phyloP scores from a whole-genome alignment of 2,888 invertebrate species.

The Ceriagrion tenellum region DNA sequence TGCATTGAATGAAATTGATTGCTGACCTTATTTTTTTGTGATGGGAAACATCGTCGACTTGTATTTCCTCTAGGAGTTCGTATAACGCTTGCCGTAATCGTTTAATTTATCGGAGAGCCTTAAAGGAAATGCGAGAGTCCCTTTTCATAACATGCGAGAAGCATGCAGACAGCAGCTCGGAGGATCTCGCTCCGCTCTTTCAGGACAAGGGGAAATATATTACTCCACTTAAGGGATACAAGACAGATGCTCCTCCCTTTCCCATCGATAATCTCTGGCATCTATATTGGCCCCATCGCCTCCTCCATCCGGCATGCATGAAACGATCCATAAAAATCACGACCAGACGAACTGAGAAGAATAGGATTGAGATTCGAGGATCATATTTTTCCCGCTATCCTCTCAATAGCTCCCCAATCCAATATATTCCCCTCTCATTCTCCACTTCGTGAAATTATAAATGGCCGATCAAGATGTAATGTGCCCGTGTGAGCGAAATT shows the following conservation, averaged over 20 bases:
- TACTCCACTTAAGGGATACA: conserved; percentile 11
- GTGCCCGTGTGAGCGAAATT: too few relatives aligned
- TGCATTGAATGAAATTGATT: background rate
- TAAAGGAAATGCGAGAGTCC: background rate
- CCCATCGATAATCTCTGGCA: conserved; percentile 46
- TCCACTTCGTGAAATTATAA: background rate
- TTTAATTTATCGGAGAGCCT: background rate
- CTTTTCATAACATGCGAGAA: background rate
- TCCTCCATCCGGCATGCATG: background rate
- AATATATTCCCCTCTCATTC: background rate
- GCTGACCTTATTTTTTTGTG: background rate
- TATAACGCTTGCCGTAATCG: background rate
- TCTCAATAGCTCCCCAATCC: background rate
- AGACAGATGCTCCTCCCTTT: conserved; percentile 36
- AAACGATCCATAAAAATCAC: conserved; percentile 28
- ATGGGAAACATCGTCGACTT: background rate
- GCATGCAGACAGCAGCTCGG: background rate
- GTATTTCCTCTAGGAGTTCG: background rate
- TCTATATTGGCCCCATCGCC: background rate
- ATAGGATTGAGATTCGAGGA: background rate
- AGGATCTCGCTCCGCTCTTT: background rate
- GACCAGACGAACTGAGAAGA: conserved; percentile 13
- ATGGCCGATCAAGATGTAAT: background rate
- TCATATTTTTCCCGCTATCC: background rate
- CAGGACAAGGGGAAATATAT: background rate